Evolutionary conservation across 2,888 invertebrate species (phyloP).

Genomic region (Protodeltote pygarga): DNA sequence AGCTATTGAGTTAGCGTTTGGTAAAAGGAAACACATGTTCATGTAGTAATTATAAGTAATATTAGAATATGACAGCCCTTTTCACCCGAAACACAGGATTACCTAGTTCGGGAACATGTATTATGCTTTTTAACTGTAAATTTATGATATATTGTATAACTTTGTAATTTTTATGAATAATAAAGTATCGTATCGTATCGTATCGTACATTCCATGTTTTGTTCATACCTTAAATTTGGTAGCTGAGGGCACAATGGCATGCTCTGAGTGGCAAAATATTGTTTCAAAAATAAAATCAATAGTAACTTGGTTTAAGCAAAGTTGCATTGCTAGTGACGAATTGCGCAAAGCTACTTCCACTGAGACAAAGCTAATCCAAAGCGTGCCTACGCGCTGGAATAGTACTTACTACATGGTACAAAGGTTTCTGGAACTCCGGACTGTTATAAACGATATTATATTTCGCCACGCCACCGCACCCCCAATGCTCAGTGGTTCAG

Average conservation of each 20-base stretch:
- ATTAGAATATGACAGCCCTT: too few relatives aligned
- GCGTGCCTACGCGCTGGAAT: conserved; percentile 48
- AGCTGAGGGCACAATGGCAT: conserved; percentile 12
- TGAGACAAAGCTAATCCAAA: conserved; percentile 47
- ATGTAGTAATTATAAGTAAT: too few relatives aligned
- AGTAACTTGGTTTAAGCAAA: conserved; percentile 50
- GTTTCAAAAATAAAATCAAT: conserved; percentile 45
- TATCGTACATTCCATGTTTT: conserved; percentile 12
- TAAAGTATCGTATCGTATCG: neutral
- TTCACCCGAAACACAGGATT: too few relatives aligned
- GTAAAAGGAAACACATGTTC: conserved; percentile 29
- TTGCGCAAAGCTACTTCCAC: conserved; percentile 41
- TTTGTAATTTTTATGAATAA: too few relatives aligned
- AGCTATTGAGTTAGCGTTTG: conserved; percentile 47
- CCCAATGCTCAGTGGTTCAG: conserved; percentile 51
- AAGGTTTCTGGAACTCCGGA: conserved; percentile 54
- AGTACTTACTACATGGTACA: conserved; percentile 52
- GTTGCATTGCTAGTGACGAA: conserved; percentile 44
- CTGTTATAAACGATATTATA: conserved; percentile 48
- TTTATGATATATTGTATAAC: too few relatives aligned
- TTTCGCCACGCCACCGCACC: conserved; percentile 52
- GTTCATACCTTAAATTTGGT: conserved; percentile 53
- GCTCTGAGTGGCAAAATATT: conserved; percentile 35
- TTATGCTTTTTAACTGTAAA: too few relatives aligned
- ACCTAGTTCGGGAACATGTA: too few relatives aligned